These are phyloP conservation scores for Pemphigus obesinymphae DNA, from an alignment of 1,140 invertebrate genomes.

Conservation along the genomic window DNA sequence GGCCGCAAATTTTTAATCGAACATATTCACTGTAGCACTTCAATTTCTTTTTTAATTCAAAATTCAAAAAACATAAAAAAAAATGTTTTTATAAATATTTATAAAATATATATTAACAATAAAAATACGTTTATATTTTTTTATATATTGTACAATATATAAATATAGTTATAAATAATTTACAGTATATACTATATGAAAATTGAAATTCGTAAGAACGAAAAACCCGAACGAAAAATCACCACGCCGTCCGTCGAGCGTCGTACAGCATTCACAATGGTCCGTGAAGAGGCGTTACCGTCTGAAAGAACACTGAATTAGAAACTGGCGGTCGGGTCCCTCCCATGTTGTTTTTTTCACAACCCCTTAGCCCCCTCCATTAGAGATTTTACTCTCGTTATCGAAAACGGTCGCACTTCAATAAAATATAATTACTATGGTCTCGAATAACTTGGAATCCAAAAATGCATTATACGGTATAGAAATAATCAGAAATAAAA, in stretches of 20 bases:
- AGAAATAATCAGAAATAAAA: too few relatives aligned
- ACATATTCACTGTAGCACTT: background rate
- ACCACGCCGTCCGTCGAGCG: background rate
- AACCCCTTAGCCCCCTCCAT: conserved; percentile 32
- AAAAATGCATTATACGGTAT: too few relatives aligned
- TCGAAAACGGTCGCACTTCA: background rate
- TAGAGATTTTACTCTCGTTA: conserved; percentile 14
- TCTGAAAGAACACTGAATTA: conserved; percentile 40
- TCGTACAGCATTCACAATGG: background rate
- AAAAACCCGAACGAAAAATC: background rate
- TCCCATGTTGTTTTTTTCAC: conserved; percentile 38
- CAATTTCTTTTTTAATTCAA: too few relatives aligned
- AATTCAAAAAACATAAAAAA: too few relatives aligned
- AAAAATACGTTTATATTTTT: too few relatives aligned
- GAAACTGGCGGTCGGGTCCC: conserved; percentile 28
- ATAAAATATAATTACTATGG: too few relatives aligned
- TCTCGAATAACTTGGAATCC: too few relatives aligned
- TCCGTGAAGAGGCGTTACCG: conserved; percentile 37
- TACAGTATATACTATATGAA: too few relatives aligned
- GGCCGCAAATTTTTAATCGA: background rate
- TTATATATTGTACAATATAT: too few relatives aligned
- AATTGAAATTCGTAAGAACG: background rate
- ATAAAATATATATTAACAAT: conserved; percentile 5
- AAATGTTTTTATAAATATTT: too few relatives aligned
- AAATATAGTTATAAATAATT: too few relatives aligned